Conservation (phyloP, 2,113 vertebrate species). For the Megalops atlanticus region DNA sequence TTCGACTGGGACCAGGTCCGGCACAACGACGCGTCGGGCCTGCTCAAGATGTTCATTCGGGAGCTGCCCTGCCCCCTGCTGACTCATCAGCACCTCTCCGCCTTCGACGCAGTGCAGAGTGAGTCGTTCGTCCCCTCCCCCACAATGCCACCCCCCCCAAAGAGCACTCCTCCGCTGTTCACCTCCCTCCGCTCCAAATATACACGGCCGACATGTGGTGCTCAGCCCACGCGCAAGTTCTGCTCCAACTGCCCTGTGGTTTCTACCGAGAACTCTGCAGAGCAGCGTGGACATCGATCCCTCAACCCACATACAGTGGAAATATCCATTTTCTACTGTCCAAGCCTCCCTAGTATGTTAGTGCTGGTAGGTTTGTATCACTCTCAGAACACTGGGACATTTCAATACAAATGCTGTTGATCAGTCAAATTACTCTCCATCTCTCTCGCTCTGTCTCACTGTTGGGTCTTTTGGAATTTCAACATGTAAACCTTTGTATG, state of each 20-base stretch:
- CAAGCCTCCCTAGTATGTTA: not conserved
- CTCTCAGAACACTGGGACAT: no score
- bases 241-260: not conserved
- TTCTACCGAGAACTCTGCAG: not conserved
- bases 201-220: not conserved
- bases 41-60: slow-evolving; percentile 93
- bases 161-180: not conserved
- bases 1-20: slow-evolving; percentile 92
- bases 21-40: slow-evolving; percentile 86
- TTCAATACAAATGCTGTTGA: not conserved
- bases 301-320: not conserved
- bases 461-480: not conserved
- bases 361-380: not conserved
- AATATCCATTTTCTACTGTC: not conserved
- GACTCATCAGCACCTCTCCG: slow-evolving; percentile 85
- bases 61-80: slow-evolving; percentile 89
- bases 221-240: not conserved
- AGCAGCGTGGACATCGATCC: not conserved
- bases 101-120: slow-evolving; percentile 85
- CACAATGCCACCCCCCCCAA: not conserved
- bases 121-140: slow-evolving; percentile 57
- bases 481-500: not conserved
- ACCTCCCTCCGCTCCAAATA: not conserved
- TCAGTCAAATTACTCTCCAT: not conserved
- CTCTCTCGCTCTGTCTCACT: no score